These are phyloP conservation scores for Diabrotica balteata DNA, from an alignment of 2,888 invertebrate genomes.

Conservation along the genomic window DNA sequence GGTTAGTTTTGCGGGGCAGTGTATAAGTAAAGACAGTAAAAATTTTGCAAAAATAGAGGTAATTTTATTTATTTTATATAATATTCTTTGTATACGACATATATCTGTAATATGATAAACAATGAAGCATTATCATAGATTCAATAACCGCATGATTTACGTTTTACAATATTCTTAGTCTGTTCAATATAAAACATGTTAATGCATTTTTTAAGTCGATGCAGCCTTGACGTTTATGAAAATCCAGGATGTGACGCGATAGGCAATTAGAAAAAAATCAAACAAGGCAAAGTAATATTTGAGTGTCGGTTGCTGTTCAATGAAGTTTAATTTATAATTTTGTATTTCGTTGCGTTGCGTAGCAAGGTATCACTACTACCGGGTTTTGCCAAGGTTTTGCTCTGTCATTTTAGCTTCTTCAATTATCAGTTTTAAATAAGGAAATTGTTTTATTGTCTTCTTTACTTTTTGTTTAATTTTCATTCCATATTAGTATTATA, in stretches of 20 bases:
- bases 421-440: background rate
- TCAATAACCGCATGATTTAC: background rate
- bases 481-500: too few species aligned
- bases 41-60: too few species aligned
- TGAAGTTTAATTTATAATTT: conserved; percentile 9
- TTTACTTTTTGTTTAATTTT: too few species aligned
- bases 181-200: too few species aligned
- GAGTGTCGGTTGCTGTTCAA: conserved; percentile 6
- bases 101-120: too few species aligned
- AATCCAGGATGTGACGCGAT: conserved; percentile 19
- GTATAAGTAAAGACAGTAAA: too few species aligned
- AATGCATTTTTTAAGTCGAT: background rate
- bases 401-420: background rate
- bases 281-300: conserved; percentile 9
- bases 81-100: too few species aligned
- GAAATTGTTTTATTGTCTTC: too few species aligned
- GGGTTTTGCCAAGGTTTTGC: conserved; percentile 8
- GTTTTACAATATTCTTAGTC: background rate
- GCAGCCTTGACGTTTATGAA: conserved; percentile 17
- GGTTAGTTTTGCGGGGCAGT: too few species aligned
- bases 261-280: conserved; percentile 3
- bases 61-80: too few species aligned
- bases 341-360: conserved; percentile 4
- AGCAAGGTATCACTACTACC: conserved; percentile 10
- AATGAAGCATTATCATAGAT: too few species aligned